Evolutionary conservation across 2,113 vertebrate species (phyloP).

Genomic region (Vombatus ursinus): DNA sequence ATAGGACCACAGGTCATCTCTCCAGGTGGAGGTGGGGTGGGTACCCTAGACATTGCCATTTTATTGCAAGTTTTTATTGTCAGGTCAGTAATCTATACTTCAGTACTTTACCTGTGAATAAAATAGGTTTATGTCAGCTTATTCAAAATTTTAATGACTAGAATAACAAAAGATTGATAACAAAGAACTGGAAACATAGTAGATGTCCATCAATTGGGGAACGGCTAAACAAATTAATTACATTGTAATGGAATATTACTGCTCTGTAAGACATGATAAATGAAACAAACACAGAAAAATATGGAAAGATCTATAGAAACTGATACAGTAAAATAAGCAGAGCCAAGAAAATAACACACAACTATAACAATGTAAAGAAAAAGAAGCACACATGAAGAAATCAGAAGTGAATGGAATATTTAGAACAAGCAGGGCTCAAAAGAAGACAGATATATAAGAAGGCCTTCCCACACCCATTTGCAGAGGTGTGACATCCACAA

Average conservation of each 20-base stretch:
- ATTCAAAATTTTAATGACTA: constrained; percentile 41
- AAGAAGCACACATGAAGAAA: not conserved
- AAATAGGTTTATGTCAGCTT: constrained; percentile 47
- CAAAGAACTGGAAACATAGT: not conserved
- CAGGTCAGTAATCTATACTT: constrained; percentile 77
- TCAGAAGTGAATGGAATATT: not conserved
- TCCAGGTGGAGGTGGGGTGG: constrained; percentile 94
- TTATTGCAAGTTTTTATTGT: constrained; percentile 78
- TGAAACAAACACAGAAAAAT: not conserved
- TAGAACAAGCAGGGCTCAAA: not conserved
- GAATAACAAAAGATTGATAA: not conserved
- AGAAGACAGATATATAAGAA: not conserved
- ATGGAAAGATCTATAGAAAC: not conserved
- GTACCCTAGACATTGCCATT: constrained; percentile 94
- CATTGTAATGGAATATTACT: not conserved
- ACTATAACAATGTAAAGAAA: not conserved
- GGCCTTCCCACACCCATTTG: not conserved
- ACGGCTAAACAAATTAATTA: not conserved
- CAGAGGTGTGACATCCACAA: not conserved
- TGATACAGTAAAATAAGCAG: not conserved
- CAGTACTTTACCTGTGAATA: constrained; percentile 80
- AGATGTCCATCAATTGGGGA: not conserved
- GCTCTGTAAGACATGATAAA: not conserved
- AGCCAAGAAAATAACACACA: not conserved
- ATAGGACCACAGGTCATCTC: constrained; percentile 98